Conservation (phyloP, 2,113 vertebrate genomes). For the Syngnathus scovelli region DNA sequence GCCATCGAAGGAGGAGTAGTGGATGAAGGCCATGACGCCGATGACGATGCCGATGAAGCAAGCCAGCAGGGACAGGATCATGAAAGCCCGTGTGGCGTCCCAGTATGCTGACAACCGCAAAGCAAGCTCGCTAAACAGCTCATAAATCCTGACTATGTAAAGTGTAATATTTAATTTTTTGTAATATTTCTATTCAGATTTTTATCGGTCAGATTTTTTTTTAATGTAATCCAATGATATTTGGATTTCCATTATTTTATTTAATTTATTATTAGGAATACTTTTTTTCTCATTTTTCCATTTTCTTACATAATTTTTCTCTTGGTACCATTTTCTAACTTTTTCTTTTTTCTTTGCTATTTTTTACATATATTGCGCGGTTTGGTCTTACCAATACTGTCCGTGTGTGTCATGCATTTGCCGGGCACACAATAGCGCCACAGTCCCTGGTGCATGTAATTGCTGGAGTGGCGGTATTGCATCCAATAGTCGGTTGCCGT, state of each 20-base stretch:
- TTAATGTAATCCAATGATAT: too few relatives aligned
- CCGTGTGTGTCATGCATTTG: constrained; percentile 74
- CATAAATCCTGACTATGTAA: too few relatives aligned
- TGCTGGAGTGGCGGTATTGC: constrained; percentile 75
- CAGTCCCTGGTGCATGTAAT: constrained; percentile 75
- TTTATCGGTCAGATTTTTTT: too few relatives aligned
- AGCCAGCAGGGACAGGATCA: constrained; percentile 74
- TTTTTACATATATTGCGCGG: too few relatives aligned
- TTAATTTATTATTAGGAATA: too few relatives aligned
- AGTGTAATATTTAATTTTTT: too few relatives aligned
- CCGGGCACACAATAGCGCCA: constrained; percentile 76
- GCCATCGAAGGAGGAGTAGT: constrained; percentile 70
- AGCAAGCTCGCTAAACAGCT: not conserved
- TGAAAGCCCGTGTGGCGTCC: constrained; percentile 75
- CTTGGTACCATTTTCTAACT: too few relatives aligned
- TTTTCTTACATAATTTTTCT: too few relatives aligned
- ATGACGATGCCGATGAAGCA: constrained; percentile 74
- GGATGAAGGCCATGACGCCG: constrained; percentile 75
- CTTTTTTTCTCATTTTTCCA: too few relatives aligned
- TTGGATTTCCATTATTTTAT: too few relatives aligned
- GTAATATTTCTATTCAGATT: too few relatives aligned
- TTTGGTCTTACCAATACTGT: constrained; percentile 70
- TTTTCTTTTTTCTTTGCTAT: too few relatives aligned
- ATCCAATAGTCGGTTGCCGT: constrained; percentile 79
- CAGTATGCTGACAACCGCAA: constrained; percentile 62